Percentiles rank a stretch among this genome's conserved stretches.
Conservation (phyloP, 1,140 invertebrate species). For the Batillaria attramentaria region DNA sequence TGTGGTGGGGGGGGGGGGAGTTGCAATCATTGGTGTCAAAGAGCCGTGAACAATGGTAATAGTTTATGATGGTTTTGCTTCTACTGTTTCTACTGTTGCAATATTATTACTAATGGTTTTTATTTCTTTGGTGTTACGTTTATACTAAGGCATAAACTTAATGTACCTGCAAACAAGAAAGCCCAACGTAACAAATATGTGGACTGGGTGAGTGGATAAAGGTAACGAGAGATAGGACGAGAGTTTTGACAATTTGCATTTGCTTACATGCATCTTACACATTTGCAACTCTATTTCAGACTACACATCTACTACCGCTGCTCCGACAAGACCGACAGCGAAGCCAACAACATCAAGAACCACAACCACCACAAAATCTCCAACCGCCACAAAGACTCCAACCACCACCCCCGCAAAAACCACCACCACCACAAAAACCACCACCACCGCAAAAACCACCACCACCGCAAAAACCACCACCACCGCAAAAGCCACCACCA, state of each 20-base stretch:
- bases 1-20: no score
- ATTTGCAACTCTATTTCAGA: neutral
- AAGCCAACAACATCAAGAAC: slow-evolving; percentile 29
- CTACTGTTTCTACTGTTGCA: no score
- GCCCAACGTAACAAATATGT: neutral
- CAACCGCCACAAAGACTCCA: slow-evolving; percentile 23
- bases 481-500: slow-evolving; percentile 29
- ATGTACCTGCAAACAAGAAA: slow-evolving; percentile 10
- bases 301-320: slow-evolving; percentile 14
- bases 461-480: slow-evolving; percentile 26
- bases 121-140: neutral
- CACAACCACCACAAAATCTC: neutral
- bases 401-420: slow-evolving; percentile 1
- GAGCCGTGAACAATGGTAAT: no score
- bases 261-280: neutral
- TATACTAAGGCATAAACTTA: neutral
- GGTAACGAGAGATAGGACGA: neutral
- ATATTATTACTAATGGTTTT: no score
- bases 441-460: slow-evolving; percentile 13
- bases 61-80: no score
- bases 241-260: neutral
- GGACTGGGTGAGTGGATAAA: neutral
- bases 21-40: no score
- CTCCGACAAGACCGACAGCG: slow-evolving; percentile 3
- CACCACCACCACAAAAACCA: slow-evolving; percentile 18